Base-by-base conservation (phyloP, 1,140 invertebrate species). In the Nasonia longicornis region DNA sequence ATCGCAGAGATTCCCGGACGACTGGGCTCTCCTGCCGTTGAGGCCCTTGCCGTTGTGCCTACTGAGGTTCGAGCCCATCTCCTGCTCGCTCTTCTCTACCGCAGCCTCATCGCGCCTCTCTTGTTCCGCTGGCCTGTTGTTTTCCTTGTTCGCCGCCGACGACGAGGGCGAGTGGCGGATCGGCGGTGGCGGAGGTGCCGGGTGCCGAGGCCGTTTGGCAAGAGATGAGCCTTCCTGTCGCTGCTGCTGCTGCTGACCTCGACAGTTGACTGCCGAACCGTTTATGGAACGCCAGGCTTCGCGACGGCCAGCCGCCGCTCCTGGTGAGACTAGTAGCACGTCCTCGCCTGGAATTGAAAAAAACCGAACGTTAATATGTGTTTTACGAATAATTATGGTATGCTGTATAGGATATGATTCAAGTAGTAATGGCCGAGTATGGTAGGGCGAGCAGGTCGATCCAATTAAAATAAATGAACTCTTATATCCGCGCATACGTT, bases 21-120 rank as follows among this genome's bases (percentile, higher is more conserved):
- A 95, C 80, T 95, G 93, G 4, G 94, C 94, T 72, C 94, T 91
- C 14, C 95, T 92, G 58, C 94, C 94, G 22, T 93, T 91, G 85
- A 93, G 90, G 81, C 93, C 94, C 88, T 95, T 95, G 80, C 92
- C 92, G 82, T 92, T 94, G 86, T 94, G 94, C 58, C 94, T 92
- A 88, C 94, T 95, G 80, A 95, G 91, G 90, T 95, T 95, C 38
- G 94, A 94, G 83, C 94, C 94, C 94, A 95, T 95, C 80, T 87
- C 87, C 74, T 14, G 29, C 64, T 67, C 10, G 22, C 10, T 2
- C 58, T 16, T 52, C 76, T 48, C 42, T 71, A 31, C 1, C 22
- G 35, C 8, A 7, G 31, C 45, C 48, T 77, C 80, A 76, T 87
- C 79, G 84, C 82, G 79, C 74, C 84, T 81, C n/a, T 84, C 86